Base-by-base conservation (phyloP, 1,140 invertebrate genomes). In the Streblospio benedicti region DNA sequence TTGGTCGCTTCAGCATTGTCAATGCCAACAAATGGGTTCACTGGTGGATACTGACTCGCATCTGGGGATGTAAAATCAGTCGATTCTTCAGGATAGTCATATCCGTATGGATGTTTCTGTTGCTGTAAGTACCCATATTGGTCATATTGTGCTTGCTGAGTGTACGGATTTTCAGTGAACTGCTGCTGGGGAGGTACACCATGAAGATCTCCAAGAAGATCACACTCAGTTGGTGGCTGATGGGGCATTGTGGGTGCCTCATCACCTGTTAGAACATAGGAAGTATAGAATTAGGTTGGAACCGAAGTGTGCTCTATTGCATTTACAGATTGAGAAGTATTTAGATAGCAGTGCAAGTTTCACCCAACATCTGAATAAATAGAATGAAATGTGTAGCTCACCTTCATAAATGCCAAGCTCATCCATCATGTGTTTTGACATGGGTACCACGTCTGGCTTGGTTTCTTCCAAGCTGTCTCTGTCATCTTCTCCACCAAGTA, bases 61-160 rank as follows among this genome's bases (percentile, higher is more conserved):
- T 67, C 67, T 57, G 69, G 69, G 54, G 67, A 60, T 23, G 60
- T 65, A n/a, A 68, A 67, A 33, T 43, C 43, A 32, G 66, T 56
- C 28, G 57, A 49, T 12, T 57, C 53, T 49, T 57, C 52, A 27
- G 43, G 53, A 2, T 57, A 45, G 33, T 62, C 64, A 30, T 57
- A 56, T 5, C 43, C 50, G 32, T 62, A 51, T 43, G 3, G n/a
- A 20, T 58, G 49, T 18, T 27, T 50, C 18, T 50, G 18, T 27
- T 27, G 18, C 20, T 2, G 20, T 60, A n/a, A 31, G 23, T 60
- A 4, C 54, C 25, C 1, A 25, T 25, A 3, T 20, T 60, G n/a
- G 23, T 25, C n/a, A 4, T 27, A 28, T 28, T 14, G n/a, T 31
- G 16, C 28, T 30, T 16, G 60, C 23, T 41, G 41, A n/a, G 23